phyloP scores from a whole-genome alignment of 2,797 vertebrate species.

The Gobionotothen gibberifrons region DNA sequence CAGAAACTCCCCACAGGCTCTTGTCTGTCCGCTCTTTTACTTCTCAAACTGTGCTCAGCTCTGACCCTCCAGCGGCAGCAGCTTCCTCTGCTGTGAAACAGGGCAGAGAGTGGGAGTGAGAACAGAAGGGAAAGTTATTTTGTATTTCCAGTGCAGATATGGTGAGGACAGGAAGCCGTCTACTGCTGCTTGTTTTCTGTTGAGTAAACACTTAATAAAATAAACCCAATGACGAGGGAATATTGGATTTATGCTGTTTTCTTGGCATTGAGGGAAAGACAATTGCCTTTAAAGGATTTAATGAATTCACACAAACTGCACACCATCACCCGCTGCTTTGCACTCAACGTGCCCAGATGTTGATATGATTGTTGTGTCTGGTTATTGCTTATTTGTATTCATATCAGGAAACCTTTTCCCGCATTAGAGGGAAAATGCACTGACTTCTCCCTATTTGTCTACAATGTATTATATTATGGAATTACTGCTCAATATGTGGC shows the following conservation, averaged over 20 bases:
- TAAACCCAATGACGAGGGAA: conserved; percentile 23
- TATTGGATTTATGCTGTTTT: conserved; percentile 20
- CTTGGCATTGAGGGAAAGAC: conserved; percentile 39
- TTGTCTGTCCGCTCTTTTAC: conserved; percentile 36
- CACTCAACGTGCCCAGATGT: conserved; percentile 43
- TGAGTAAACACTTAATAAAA: conserved; percentile 30
- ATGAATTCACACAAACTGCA: conserved; percentile 8
- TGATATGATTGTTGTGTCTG: conserved; percentile 32
- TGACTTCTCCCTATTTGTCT: neutral
- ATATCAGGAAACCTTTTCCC: conserved; percentile 2
- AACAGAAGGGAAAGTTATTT: conserved; percentile 58
- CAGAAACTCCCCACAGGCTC: conserved; percentile 66
- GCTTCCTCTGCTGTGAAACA: conserved; percentile 66
- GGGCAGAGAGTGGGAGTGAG: conserved; percentile 75
- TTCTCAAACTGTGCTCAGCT: conserved; percentile 53
- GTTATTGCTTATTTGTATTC: conserved; percentile 33
- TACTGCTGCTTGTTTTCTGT: conserved; percentile 42
- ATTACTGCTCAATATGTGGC: conserved; percentile 7
- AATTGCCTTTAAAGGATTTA: conserved; percentile 28
- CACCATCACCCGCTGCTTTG: conserved; percentile 21
- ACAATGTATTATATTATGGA: conserved; percentile 5
- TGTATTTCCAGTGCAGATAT: conserved; percentile 22
- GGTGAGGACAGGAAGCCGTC: conserved; percentile 57
- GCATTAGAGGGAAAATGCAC: neutral
- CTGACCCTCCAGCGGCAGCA: conserved; percentile 49